phyloP scores from a whole-genome alignment of 1,140 invertebrate genomes.

The Diachasmimorpha longicaudata region DNA sequence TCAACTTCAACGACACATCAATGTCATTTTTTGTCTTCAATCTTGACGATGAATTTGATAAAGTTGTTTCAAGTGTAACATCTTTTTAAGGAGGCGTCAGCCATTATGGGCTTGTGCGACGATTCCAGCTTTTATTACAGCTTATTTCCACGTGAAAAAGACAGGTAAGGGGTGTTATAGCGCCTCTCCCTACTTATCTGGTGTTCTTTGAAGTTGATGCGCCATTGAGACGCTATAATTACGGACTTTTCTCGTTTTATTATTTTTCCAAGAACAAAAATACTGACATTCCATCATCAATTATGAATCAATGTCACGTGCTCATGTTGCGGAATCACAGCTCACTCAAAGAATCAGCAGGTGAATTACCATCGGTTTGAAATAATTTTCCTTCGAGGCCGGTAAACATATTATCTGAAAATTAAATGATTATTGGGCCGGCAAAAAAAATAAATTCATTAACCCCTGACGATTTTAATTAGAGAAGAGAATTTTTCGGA shows the following conservation, averaged over 20 bases:
- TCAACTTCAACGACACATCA: too few relatives aligned
- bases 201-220: background rate
- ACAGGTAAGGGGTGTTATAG: background rate
- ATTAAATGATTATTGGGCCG: too few relatives aligned
- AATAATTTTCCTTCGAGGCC: too few relatives aligned
- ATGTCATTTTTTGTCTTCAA: background rate
- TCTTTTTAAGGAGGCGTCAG: background rate
- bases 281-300: background rate
- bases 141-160: background rate
- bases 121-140: background rate
- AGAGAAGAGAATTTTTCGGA: too few relatives aligned
- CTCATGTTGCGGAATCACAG: background rate
- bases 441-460: too few relatives aligned
- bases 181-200: background rate
- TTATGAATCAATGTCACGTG: background rate
- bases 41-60: background rate
- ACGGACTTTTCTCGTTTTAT: too few relatives aligned
- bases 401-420: too few relatives aligned
- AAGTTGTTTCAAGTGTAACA: background rate
- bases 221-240: background rate
- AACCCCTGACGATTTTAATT: too few relatives aligned
- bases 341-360: too few relatives aligned
- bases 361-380: too few relatives aligned
- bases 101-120: background rate
- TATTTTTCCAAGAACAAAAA: background rate